These are phyloP conservation scores for Chionis minor DNA, from an alignment of 2,113 vertebrate species.

Conservation along the genomic window DNA sequence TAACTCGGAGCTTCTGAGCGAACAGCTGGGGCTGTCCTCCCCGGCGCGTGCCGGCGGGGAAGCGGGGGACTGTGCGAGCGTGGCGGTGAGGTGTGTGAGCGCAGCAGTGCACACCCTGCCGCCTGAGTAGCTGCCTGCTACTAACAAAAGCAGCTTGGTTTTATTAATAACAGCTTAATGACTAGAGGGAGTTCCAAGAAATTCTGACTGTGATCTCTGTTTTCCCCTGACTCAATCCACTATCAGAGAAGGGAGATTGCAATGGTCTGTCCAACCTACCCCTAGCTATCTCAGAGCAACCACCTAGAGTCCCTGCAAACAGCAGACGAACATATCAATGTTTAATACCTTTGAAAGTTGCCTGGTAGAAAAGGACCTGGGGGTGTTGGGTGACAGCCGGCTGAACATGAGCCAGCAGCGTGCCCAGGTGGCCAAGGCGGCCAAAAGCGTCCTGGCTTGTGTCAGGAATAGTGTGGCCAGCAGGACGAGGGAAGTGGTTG, in stretches of 20 bases:
- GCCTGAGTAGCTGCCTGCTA: no score
- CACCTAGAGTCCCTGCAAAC: neutral
- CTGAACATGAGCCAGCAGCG: neutral
- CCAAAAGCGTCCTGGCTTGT: neutral
- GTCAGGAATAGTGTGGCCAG: neutral
- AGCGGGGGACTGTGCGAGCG: no score
- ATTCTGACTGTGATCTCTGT: neutral
- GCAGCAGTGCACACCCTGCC: fast-evolving
- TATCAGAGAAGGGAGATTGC: neutral
- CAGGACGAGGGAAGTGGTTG: neutral
- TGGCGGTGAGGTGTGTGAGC: fast-evolving
- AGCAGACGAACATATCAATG: neutral
- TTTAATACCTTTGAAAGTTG: neutral
- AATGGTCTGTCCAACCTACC: neutral
- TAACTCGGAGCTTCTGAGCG: neutral
- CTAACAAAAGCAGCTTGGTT: neutral
- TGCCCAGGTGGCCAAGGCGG: neutral
- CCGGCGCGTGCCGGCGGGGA: fast-evolving
- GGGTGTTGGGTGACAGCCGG: neutral
- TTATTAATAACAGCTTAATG: neutral
- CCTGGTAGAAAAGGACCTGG: neutral
- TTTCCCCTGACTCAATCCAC: neutral
- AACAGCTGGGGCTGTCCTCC: neutral
- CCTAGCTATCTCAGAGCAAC: neutral
- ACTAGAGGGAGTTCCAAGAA: neutral